These are phyloP conservation scores for Bubo blakistoni DNA, from an alignment of 2,113 vertebrate genomes.

Conservation along the genomic window DNA sequence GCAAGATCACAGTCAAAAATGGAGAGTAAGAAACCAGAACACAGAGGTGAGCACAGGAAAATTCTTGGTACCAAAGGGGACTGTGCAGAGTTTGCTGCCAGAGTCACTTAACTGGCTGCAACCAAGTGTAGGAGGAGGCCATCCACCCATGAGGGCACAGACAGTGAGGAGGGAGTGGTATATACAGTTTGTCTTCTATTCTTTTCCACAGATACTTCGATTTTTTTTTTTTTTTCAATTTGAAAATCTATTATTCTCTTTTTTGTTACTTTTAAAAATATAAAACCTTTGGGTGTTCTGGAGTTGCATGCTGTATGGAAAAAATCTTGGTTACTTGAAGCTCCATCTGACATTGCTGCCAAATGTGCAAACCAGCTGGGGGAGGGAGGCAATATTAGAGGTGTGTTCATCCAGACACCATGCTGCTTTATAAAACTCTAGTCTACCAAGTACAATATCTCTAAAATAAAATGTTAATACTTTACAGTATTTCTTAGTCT, in stretches of 20 bases:
- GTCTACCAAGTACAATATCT: not conserved
- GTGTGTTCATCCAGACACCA: not conserved
- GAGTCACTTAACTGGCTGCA: not conserved
- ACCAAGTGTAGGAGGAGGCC: not conserved
- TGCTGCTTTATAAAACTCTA: not conserved
- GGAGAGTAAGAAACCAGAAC: not conserved
- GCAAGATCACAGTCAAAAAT: not conserved
- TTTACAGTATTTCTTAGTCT: not conserved
- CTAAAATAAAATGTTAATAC: not conserved
- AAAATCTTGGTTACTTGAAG: rapidly evolving
- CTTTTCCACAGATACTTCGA: not conserved
- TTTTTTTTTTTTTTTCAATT: not conserved
- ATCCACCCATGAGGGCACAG: not conserved
- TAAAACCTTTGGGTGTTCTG: not conserved
- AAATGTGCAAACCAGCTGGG: not conserved
- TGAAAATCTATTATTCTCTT: not conserved
- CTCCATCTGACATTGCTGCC: not conserved
- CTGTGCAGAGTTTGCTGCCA: not conserved
- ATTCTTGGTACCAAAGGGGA: not conserved
- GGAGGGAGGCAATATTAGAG: not conserved
- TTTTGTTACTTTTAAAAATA: not conserved
- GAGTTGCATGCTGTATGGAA: not conserved
- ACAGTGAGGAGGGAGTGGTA: not conserved
- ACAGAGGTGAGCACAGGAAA: not conserved
- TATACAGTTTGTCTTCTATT: not conserved